These are phyloP conservation scores for Acanthosepion lycidas DNA, from an alignment of 2,888 invertebrate species.

Conservation along the genomic window DNA sequence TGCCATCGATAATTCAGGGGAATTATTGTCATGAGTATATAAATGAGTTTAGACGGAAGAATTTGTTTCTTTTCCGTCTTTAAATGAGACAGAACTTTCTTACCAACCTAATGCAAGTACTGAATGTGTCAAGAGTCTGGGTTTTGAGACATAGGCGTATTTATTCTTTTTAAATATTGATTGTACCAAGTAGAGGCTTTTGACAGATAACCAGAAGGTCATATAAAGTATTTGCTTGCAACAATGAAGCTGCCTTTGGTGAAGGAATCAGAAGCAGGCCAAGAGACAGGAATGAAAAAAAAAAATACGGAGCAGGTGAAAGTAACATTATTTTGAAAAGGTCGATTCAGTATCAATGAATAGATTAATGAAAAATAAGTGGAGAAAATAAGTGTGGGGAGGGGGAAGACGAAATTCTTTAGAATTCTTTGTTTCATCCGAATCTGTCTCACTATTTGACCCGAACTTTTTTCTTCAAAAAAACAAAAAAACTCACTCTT, in stretches of 20 bases:
- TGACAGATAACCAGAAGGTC: neutral
- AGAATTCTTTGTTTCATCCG: too few relatives aligned
- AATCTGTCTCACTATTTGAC: too few relatives aligned
- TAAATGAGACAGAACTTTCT: too few relatives aligned
- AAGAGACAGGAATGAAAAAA: neutral
- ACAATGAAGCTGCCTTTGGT: neutral
- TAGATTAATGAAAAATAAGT: neutral
- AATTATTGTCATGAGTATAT: too few relatives aligned
- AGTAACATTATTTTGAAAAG: neutral
- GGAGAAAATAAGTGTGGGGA: neutral
- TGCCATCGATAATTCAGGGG: too few relatives aligned
- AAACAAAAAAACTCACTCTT: neutral
- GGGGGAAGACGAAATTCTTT: too few relatives aligned
- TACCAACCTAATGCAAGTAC: neutral
- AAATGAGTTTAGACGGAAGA: too few relatives aligned
- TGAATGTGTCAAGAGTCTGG: neutral
- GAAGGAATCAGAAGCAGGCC: neutral
- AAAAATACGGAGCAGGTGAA: too few relatives aligned
- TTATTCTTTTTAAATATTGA: neutral
- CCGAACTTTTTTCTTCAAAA: neutral
- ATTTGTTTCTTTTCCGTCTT: too few relatives aligned
- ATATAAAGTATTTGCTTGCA: neutral
- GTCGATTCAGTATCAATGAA: neutral
- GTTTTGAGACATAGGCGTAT: neutral
- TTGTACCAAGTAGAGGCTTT: neutral